phyloP scores from a whole-genome alignment of 2,113 vertebrate genomes.

The Ammodytes marinus region DNA sequence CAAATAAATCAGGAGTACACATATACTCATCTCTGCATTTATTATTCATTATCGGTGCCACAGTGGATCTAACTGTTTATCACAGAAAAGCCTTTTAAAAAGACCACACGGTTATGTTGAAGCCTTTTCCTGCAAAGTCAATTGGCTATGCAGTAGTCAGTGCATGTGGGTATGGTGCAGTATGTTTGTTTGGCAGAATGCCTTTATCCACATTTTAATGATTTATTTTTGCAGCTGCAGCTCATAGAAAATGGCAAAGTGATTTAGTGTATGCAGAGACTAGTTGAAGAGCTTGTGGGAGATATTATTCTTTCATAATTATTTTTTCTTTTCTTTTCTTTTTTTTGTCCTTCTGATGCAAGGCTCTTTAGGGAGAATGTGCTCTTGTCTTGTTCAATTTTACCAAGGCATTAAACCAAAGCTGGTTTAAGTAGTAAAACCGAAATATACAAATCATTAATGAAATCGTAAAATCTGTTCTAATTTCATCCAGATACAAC shows the following conservation, averaged over 20 bases:
- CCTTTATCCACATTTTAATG: conserved; percentile 52
- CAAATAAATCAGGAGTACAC: conserved; percentile 68
- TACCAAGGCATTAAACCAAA: conserved; percentile 9
- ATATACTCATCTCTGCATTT: conserved; percentile 68
- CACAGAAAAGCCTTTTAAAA: conserved; percentile 57
- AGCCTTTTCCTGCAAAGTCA: conserved; percentile 44
- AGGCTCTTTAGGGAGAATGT: conserved; percentile 1
- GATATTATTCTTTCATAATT: conserved; percentile 25
- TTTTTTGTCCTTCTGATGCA: conserved; percentile 27
- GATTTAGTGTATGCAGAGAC: conserved; percentile 39
- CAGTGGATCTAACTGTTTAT: conserved; percentile 63
- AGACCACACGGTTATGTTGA: conserved; percentile 24
- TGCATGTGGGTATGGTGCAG: conserved; percentile 11
- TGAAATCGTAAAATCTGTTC: conserved; percentile 26
- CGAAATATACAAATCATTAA: conserved; percentile 27
- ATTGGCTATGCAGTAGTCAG: conserved; percentile 26
- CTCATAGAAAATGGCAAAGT: conserved; percentile 50
- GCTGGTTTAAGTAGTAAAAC: conserved; percentile 11
- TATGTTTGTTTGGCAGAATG: conserved; percentile 59
- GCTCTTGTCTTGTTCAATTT: conserved; percentile 36
- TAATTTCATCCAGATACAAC: conserved; percentile 28
- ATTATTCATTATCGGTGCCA: conserved; percentile 74
- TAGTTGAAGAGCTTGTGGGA: conserved; percentile 39
- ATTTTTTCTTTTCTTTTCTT: no score
- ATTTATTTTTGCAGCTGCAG: conserved; percentile 61